phyloP scores from a whole-genome alignment of 2,113 vertebrate genomes.

The Oncorhynchus masou region DNA sequence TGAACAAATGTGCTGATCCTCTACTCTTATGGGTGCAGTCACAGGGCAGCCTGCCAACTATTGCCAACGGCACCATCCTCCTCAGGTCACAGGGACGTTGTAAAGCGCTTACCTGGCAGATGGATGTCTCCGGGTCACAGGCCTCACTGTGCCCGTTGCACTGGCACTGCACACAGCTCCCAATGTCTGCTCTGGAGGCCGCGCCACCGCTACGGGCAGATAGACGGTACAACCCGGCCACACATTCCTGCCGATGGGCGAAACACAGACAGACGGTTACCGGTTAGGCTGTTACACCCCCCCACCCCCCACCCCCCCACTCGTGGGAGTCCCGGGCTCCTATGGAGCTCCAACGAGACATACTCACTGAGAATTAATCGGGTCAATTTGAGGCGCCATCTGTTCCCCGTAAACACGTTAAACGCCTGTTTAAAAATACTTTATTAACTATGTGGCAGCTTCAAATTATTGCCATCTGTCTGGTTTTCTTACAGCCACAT shows the following conservation, averaged over 20 bases:
- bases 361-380: slow-evolving; percentile 39
- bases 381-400: slow-evolving; percentile 77
- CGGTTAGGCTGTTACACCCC: neutral
- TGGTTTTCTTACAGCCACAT: neutral
- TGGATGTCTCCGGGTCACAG: slow-evolving; percentile 88
- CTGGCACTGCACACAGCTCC: slow-evolving; percentile 88
- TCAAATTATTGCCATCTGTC: slow-evolving; percentile 13
- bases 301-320: neutral
- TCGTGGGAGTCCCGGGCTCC: neutral
- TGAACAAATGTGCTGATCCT: too few species aligned
- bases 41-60: neutral
- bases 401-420: slow-evolving; percentile 69
- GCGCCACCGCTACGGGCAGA: slow-evolving; percentile 43
- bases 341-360: slow-evolving; percentile 5
- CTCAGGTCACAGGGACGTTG: too few species aligned
- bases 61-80: too few species aligned
- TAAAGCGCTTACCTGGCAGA: slow-evolving; percentile 84
- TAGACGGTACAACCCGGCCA: slow-evolving; percentile 86
- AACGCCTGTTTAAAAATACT: slow-evolving; percentile 78
- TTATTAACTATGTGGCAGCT: slow-evolving; percentile 65
- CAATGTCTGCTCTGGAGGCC: slow-evolving; percentile 75
- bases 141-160: slow-evolving; percentile 87
- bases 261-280: slow-evolving; percentile 26
- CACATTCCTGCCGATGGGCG: slow-evolving; percentile 78
- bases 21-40: neutral